These are phyloP conservation scores for Sander lucioperca DNA, from an alignment of 2,113 vertebrate genomes.

Conservation along the genomic window DNA sequence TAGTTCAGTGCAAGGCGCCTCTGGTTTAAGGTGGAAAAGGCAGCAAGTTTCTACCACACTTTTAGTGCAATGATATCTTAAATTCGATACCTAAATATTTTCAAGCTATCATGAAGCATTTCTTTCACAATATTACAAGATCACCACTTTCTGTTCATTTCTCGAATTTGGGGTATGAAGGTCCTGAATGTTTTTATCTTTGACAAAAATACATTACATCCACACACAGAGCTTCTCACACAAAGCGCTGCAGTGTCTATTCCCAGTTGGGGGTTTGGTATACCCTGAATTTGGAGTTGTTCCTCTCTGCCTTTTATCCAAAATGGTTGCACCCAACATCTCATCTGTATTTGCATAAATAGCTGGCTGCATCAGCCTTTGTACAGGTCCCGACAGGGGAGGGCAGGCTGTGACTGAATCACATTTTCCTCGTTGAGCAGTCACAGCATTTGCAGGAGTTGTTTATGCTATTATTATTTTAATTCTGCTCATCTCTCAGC, in stretches of 20 bases:
- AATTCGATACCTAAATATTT: slow-evolving; percentile 35
- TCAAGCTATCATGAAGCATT: slow-evolving; percentile 15
- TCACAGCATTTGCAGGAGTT: slow-evolving; percentile 47
- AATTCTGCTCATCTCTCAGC: slow-evolving; percentile 53
- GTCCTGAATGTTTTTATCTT: neutral
- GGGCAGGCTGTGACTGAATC: slow-evolving; percentile 62
- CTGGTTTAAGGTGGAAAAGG: neutral
- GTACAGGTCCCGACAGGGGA: slow-evolving; percentile 48
- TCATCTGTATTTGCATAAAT: slow-evolving; percentile 73
- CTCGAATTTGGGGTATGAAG: too few relatives aligned
- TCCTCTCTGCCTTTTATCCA: slow-evolving; percentile 57
- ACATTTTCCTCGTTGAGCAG: slow-evolving; percentile 48
- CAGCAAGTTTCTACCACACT: neutral
- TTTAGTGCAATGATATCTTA: slow-evolving; percentile 5
- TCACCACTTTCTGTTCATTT: slow-evolving; percentile 13
- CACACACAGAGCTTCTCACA: slow-evolving; percentile 8
- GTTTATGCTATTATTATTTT: slow-evolving; percentile 52
- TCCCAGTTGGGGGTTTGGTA: slow-evolving; percentile 37
- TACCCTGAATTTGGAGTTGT: slow-evolving; percentile 44
- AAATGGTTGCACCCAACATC: slow-evolving; percentile 47
- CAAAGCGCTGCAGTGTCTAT: slow-evolving; percentile 27
- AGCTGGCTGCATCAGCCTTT: slow-evolving; percentile 52
- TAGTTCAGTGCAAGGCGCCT: neutral
- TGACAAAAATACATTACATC: slow-evolving; percentile 19
- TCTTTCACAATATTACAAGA: slow-evolving; percentile 3